Percentiles rank a stretch among this genome's conserved stretches.
These are phyloP conservation scores for Cebus imitator DNA, from an alignment of 2,113 vertebrate genomes.

Conservation along the genomic window DNA sequence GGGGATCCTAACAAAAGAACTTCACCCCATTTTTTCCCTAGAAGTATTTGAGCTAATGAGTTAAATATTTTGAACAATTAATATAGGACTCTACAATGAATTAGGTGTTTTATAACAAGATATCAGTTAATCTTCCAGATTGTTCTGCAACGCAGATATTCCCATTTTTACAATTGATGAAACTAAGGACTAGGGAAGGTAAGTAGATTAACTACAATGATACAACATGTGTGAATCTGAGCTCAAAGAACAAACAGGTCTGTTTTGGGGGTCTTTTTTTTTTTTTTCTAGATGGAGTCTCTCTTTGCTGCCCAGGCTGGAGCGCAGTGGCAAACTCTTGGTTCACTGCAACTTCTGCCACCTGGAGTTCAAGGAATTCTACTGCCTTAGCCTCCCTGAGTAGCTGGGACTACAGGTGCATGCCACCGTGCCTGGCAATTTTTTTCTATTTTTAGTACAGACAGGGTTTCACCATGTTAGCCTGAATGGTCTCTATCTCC, in stretches of 20 bases:
- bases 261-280: accelerated
- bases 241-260: neutral
- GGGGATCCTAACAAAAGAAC: neutral
- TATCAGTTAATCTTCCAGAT: neutral
- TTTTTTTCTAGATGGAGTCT: no score
- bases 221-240: neutral
- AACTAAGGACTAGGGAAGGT: neutral
- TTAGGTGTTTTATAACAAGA: neutral
- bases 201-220: neutral
- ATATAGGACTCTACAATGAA: neutral
- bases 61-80: neutral
- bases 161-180: neutral
- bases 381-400: no score
- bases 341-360: no score
- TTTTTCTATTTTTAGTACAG: no score
- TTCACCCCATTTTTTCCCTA: neutral
- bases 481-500: no score
- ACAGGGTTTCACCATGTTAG: no score
- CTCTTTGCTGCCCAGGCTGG: no score
- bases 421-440: no score
- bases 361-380: no score
- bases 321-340: no score
- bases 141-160: neutral
- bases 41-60: neutral
- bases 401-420: no score